Evolutionary conservation across 1,140 invertebrate genomes (phyloP), one percentile per base, ranked within the genome.

Genomic region (Drosophila mayri): DNA sequence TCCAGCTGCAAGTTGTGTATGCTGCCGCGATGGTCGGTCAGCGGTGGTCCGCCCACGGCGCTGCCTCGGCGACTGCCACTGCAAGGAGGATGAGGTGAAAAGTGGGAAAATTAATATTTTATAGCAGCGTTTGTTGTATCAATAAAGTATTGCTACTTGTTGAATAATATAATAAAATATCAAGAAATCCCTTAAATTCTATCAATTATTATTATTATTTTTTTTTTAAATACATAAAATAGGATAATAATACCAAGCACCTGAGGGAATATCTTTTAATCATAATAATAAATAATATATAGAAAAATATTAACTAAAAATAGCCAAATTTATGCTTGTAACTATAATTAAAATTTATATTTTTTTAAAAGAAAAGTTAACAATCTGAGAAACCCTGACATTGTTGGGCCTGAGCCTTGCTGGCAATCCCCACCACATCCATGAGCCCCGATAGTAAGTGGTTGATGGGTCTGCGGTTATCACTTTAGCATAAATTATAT

Each of bases 1-100:
- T 97, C 96, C 61, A 97, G 93, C 81, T 97, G 96, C 35, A 97
- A 94, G 90, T 97, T 97, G 88, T 97, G 96, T 22, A 95, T 94
- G 83, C 96, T 97, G 54, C 96, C 96, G 37, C 94, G 94, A 47
- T 95, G 93, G 46, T 95, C 95, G 35, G 95, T 95, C 40, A 95
- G 94, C 38, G 96, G 95, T 7, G 95, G 96, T 67, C 95, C 95
- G 32, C 67, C 81, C n/a, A 91, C 68, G 32, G 52, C 76, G 64
- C 91, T 92, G 47, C 91, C 91, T 18, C 91, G 83, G 46, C 91
- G 91, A 46, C 91, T 92, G 62, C 86, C 91, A 76, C 90, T 88
- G 70, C 30, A 79, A 82, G 52, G 4, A 11, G 47, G 38, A 35
- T 4, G 8, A 0, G 9, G 2, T 0, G 28, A 30, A 63, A 59